Conservation (phyloP, 2,888 invertebrate genomes). For the Norana najaformis region DNA sequence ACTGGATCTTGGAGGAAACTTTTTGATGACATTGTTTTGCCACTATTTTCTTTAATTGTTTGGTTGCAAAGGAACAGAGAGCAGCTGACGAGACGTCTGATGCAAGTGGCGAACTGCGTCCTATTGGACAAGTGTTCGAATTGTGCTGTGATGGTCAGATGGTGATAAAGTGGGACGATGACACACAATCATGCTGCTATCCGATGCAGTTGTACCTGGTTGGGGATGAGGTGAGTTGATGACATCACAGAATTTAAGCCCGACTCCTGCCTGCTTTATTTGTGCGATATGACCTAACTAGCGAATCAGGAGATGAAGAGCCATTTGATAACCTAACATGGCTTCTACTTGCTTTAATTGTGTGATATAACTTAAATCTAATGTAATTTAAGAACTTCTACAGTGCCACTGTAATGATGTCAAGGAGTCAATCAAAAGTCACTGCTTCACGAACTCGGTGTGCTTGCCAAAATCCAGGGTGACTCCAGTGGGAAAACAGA, state of each 20-base stretch:
- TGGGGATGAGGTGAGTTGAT: slow-evolving; percentile 57
- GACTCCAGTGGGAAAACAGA: no score
- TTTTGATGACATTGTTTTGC: neutral
- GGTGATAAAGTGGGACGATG: slow-evolving; percentile 90
- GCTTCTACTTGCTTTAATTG: neutral
- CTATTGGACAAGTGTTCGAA: slow-evolving; percentile 84
- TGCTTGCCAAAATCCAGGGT: no score
- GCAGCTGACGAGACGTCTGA: neutral
- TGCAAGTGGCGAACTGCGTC: slow-evolving; percentile 52
- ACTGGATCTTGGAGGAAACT: neutral
- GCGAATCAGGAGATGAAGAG: no score
- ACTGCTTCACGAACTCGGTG: no score
- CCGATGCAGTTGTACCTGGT: slow-evolving; percentile 81
- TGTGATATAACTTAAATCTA: neutral
- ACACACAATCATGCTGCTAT: slow-evolving; percentile 83
- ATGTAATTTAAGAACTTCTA: neutral
- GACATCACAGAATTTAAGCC: neutral
- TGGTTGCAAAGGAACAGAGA: neutral
- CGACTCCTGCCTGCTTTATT: neutral
- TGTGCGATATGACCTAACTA: neutral
- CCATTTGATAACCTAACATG: no score
- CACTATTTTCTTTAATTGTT: neutral
- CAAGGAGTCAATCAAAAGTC: no score
- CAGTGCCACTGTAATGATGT: no score
- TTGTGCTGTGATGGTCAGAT: slow-evolving; percentile 80